phyloP scores from a whole-genome alignment of 2,113 vertebrate species.

The Nestor notabilis region DNA sequence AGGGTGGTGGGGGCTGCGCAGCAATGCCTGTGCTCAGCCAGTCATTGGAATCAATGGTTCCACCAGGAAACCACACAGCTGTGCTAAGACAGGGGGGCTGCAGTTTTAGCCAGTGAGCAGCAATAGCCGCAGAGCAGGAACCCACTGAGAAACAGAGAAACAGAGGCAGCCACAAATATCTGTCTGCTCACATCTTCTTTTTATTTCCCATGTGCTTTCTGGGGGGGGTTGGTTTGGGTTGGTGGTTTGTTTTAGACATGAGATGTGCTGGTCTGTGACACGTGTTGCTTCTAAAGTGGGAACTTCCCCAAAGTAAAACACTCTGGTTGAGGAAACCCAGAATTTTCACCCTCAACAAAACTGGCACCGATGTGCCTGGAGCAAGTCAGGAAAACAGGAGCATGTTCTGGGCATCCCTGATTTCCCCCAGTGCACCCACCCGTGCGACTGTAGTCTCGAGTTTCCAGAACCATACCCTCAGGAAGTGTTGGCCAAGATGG shows the following conservation, averaged over 20 bases:
- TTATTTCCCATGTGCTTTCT: background rate
- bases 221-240: background rate
- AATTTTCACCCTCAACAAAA: background rate
- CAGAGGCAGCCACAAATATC: background rate
- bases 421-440: background rate
- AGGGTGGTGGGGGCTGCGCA: background rate
- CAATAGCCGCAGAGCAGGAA: background rate
- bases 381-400: background rate
- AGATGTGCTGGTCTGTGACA: background rate
- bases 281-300: background rate
- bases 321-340: background rate
- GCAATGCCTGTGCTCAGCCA: background rate
- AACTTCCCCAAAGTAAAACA: background rate
- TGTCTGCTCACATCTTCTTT: background rate
- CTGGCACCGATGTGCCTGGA: background rate
- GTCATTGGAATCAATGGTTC: background rate
- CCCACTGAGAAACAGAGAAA: background rate
- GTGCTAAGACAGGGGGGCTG: background rate
- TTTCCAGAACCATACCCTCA: background rate
- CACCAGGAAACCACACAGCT: rapidly evolving
- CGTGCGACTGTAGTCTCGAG: rapidly evolving
- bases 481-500: background rate
- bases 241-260: background rate
- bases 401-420: background rate
- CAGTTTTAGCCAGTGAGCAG: background rate